Evolutionary conservation across 1,140 invertebrate genomes (phyloP).

Genomic region (Drosophila obscura): DNA sequence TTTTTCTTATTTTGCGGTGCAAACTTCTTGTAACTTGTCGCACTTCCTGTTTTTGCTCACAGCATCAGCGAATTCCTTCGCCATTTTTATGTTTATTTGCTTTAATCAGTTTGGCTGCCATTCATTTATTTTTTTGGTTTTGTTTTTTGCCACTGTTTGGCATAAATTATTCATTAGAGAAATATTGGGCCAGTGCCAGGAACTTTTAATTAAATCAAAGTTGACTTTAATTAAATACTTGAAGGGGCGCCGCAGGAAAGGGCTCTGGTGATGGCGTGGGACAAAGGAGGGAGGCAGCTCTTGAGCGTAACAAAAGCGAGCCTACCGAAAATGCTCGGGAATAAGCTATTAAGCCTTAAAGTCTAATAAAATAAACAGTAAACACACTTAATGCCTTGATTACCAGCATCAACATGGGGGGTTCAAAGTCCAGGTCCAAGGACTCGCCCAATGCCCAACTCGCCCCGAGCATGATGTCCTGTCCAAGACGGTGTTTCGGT

Average conservation of each 20-base stretch:
- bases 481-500: constrained; percentile 28
- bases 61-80: constrained; percentile 34
- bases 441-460: constrained; percentile 7
- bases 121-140: constrained; percentile 2
- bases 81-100: constrained; percentile 39
- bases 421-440: constrained; percentile 43
- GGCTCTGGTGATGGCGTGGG: neutral
- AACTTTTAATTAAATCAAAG: constrained; percentile 81
- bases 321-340: constrained; percentile 19
- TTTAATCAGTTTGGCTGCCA: constrained; percentile 34
- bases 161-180: constrained; percentile 73
- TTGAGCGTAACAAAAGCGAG: constrained; percentile 38
- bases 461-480: constrained; percentile 20
- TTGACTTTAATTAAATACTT: constrained; percentile 76
- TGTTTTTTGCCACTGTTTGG: constrained; percentile 35
- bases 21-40: constrained; percentile 67
- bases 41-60: constrained; percentile 16
- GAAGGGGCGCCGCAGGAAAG: neutral
- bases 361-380: constrained; percentile 82
- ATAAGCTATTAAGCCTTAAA: constrained; percentile 80
- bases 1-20: constrained; percentile 47
- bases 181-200: constrained; percentile 31
- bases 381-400: constrained; percentile 82
- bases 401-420: constrained; percentile 65
- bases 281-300: neutral